Evolutionary conservation across 2,888 invertebrate genomes (phyloP).

Genomic region (Drosophila vallismaia): DNA sequence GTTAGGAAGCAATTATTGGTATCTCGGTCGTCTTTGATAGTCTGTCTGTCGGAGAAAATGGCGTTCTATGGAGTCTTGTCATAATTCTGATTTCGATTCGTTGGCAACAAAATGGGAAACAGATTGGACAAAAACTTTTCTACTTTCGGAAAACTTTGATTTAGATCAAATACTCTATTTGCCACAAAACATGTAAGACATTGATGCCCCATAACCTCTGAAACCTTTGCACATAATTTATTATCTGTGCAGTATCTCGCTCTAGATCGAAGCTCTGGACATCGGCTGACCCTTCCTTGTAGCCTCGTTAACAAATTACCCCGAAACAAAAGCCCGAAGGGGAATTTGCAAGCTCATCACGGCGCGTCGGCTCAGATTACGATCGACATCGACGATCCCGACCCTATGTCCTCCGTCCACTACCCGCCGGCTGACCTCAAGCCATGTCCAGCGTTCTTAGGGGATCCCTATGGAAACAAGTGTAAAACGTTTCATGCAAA

Average conservation of each 20-base stretch:
- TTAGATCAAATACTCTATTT: too few species aligned
- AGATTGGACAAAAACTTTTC: too few species aligned
- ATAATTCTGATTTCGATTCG: neutral
- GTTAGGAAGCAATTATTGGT: constrained; percentile 44
- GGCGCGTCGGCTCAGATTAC: constrained; percentile 61
- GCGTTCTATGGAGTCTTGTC: constrained; percentile 4
- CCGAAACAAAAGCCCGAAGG: constrained; percentile 40
- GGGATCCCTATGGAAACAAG: constrained; percentile 62
- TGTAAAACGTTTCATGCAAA: constrained; percentile 75
- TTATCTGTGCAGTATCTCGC: constrained; percentile 17
- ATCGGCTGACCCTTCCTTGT: constrained; percentile 1
- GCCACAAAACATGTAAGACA: neutral
- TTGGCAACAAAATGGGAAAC: neutral
- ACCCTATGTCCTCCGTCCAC: constrained; percentile 31
- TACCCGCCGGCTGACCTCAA: constrained; percentile 44
- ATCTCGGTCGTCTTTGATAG: constrained; percentile 19
- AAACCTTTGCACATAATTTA: constrained; percentile 24
- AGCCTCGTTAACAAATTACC: constrained; percentile 71
- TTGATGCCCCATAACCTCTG: neutral
- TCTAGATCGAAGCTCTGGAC: constrained; percentile 22
- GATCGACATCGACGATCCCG: constrained; percentile 53
- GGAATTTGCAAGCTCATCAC: constrained; percentile 68
- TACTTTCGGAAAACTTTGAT: too few species aligned
- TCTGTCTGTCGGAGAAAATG: constrained; percentile 28
- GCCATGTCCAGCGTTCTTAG: constrained; percentile 30